Conservation (phyloP, 2,888 invertebrate genomes). For the Camponotus fellah region DNA sequence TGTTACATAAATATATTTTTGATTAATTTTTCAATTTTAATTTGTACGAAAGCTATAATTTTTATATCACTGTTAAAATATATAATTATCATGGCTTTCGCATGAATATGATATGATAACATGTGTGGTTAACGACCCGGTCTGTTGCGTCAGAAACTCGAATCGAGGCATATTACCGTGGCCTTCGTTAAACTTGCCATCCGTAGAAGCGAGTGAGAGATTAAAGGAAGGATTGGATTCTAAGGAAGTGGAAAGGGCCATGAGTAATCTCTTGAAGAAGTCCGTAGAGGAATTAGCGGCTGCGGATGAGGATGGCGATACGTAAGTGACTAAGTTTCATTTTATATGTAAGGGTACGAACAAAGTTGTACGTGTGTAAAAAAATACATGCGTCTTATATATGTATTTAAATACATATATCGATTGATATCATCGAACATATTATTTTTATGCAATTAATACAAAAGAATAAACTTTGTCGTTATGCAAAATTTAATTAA, state of each 20-base stretch:
- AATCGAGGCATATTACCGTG: conserved; percentile 70
- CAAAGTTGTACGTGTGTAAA: background rate
- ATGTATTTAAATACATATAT: background rate
- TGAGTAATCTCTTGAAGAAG: conserved; percentile 77
- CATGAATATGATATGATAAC: conserved; percentile 5
- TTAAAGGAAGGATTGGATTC: conserved; percentile 76
- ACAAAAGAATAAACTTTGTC: background rate
- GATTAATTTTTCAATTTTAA: background rate
- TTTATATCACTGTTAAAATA: background rate
- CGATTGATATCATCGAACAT: background rate
- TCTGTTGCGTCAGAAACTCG: conserved; percentile 37
- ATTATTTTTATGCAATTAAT: background rate
- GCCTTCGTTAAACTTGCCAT: conserved; percentile 79
- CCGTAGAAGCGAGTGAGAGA: conserved; percentile 72
- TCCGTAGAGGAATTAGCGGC: conserved; percentile 71
- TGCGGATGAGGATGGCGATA: conserved; percentile 80
- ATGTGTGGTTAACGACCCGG: conserved; percentile 23
- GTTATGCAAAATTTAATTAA: background rate
- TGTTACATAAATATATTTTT: background rate
- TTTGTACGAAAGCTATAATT: background rate
- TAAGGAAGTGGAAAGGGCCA: conserved; percentile 78
- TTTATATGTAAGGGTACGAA: background rate
- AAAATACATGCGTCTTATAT: background rate
- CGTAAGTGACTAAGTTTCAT: conserved; percentile 75
- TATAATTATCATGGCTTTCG: background rate